Evolutionary conservation across 30 jellyfish, hydroid and myxozoan genomes (phyloP).

Genomic region (Nemopilema nomurai): DNA sequence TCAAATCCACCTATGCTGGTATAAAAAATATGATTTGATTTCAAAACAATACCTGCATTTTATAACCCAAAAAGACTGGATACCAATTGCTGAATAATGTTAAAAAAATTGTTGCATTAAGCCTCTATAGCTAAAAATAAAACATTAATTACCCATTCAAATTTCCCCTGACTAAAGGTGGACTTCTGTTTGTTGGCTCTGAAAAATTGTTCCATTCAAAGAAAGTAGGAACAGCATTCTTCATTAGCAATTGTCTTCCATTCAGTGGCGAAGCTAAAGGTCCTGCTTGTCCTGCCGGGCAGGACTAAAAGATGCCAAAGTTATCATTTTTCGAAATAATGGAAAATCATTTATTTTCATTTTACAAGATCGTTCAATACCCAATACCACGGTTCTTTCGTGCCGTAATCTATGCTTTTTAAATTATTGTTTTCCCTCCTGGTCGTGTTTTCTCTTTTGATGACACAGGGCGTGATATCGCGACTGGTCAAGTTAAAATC

Average conservation of each 20-base stretch:
- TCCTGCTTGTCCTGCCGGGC: too few relatives aligned
- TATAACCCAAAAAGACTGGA: neutral
- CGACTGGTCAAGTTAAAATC: too few relatives aligned
- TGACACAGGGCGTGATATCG: too few relatives aligned
- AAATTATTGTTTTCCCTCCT: too few relatives aligned
- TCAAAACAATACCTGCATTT: neutral
- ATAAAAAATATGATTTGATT: neutral
- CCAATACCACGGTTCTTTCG: too few relatives aligned
- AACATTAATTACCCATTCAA: neutral
- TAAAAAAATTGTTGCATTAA: neutral
- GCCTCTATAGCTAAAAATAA: neutral
- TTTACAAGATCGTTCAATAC: too few relatives aligned
- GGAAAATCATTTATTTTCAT: too few relatives aligned
- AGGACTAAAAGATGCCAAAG: too few relatives aligned
- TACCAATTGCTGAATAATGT: neutral
- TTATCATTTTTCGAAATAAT: too few relatives aligned
- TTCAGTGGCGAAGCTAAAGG: too few relatives aligned
- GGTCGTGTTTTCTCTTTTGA: too few relatives aligned
- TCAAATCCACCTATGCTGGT: neutral
- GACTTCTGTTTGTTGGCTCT: conserved; percentile 1
- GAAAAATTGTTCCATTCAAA: conserved; percentile 10
- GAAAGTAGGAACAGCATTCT: conserved; percentile 23
- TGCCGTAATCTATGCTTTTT: too few relatives aligned
- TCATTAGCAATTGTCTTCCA: conserved; percentile 17
- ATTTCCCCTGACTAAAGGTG: conserved; percentile 9